Conservation (phyloP, 2,113 vertebrate species). For the Elanus axillaris region DNA sequence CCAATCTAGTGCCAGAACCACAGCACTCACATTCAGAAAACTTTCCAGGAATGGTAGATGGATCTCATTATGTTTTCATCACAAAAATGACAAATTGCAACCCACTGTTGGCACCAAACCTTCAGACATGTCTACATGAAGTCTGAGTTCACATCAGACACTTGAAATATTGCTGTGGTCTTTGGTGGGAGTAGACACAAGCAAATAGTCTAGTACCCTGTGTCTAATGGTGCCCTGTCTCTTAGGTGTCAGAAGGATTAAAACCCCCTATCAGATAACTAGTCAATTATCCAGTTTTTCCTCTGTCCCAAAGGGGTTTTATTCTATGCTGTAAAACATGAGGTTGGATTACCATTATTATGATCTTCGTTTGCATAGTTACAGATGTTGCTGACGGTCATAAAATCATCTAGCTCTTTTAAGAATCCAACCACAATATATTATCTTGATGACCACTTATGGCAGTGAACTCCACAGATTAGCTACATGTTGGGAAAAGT, state of each 20-base stretch:
- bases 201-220: neutral
- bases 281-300: neutral
- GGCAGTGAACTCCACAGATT: neutral
- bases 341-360: neutral
- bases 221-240: neutral
- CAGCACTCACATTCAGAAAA: neutral
- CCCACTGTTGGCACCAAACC: neutral
- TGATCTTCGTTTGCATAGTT: neutral
- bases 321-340: slow-evolving; percentile 4
- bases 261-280: neutral
- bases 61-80: neutral
- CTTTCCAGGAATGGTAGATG: neutral
- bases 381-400: neutral
- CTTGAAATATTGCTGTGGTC: neutral
- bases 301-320: neutral
- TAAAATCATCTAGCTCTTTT: slow-evolving; percentile 4
- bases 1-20: neutral
- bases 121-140: neutral
- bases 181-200: neutral
- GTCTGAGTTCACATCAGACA: neutral
- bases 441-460: neutral
- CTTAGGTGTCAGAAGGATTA: neutral
- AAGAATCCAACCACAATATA: neutral
- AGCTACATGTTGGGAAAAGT: neutral
- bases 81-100: neutral